Percentiles rank a stretch among this genome's conserved stretches.
These are phyloP conservation scores for Dinothrombium tinctorium DNA, from an alignment of 1,140 invertebrate species.

Conservation along the genomic window DNA sequence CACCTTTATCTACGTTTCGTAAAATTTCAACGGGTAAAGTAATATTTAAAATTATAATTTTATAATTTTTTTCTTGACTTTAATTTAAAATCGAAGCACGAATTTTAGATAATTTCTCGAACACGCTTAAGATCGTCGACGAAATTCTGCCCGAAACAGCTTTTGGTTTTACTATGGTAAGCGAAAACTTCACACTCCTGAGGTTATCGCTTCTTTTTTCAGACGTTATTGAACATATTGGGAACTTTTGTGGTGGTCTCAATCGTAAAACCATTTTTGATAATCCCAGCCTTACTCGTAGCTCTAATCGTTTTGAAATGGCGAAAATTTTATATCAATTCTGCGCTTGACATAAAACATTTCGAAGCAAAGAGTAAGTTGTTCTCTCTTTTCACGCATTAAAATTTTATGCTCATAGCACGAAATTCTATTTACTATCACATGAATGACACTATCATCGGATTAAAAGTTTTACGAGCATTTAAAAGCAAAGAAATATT, in stretches of 20 bases:
- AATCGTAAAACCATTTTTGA: no score
- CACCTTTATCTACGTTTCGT: constrained; percentile 67
- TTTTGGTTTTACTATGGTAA: constrained; percentile 43
- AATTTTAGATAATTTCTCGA: constrained; percentile 14
- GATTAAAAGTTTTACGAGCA: constrained; percentile 27
- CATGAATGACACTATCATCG: constrained; percentile 25
- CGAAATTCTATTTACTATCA: constrained; percentile 26
- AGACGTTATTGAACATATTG: no score
- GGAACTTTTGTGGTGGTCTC: no score
- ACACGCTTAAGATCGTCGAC: constrained; percentile 11
- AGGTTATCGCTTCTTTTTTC: no score
- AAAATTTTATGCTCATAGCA: constrained; percentile 2
- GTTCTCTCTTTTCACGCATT: no score
- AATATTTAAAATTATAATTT: neutral
- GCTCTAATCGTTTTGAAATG: no score
- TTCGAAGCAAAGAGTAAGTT: no score
- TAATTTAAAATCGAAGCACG: constrained; percentile 26
- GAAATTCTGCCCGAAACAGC: constrained; percentile 40
- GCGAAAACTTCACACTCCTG: no score
- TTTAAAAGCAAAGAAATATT: constrained; percentile 30
- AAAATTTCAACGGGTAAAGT: constrained; percentile 38
- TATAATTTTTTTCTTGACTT: no score
- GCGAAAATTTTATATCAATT: no score
- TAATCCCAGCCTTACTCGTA: no score
- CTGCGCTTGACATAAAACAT: no score